These are phyloP conservation scores for Hylaeus volcanicus DNA, from an alignment of 1,140 invertebrate species.

Conservation along the genomic window DNA sequence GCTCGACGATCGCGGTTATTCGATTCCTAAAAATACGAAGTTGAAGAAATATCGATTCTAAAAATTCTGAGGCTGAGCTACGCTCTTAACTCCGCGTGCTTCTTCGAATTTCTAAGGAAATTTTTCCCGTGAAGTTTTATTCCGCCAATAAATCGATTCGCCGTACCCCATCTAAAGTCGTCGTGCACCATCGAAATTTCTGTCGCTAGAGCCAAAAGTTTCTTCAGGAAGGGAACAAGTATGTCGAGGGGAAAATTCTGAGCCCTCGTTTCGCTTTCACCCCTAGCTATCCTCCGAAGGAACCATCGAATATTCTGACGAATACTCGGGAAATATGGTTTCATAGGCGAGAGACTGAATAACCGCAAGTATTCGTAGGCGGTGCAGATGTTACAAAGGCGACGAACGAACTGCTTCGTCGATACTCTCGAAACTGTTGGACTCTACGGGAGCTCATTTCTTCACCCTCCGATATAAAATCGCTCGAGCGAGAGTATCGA, in stretches of 20 bases:
- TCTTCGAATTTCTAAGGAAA: background rate
- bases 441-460: background rate
- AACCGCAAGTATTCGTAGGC: background rate
- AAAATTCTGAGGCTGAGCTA: no score
- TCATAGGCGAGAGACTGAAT: background rate
- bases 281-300: no score
- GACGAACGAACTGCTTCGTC: background rate
- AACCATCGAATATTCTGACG: conserved; percentile 4
- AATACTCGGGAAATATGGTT: background rate
- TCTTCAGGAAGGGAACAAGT: no score
- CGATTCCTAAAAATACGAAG: no score
- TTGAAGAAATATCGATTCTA: no score
- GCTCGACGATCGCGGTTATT: no score
- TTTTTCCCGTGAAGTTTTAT: background rate
- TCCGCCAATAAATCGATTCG: background rate
- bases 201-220: conserved; percentile 1
- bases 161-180: background rate
- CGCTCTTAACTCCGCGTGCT: no score
- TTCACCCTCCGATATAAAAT: background rate
- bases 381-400: conserved; percentile 1
- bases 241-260: background rate
- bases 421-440: background rate
- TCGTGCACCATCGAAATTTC: conserved; percentile 15
- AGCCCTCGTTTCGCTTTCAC: conserved; percentile 3
- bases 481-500: background rate